Percentiles rank a stretch among this genome's conserved stretches.
phyloP scores from a whole-genome alignment of 2,113 vertebrate species.

The Paralichthys olivaceus region DNA sequence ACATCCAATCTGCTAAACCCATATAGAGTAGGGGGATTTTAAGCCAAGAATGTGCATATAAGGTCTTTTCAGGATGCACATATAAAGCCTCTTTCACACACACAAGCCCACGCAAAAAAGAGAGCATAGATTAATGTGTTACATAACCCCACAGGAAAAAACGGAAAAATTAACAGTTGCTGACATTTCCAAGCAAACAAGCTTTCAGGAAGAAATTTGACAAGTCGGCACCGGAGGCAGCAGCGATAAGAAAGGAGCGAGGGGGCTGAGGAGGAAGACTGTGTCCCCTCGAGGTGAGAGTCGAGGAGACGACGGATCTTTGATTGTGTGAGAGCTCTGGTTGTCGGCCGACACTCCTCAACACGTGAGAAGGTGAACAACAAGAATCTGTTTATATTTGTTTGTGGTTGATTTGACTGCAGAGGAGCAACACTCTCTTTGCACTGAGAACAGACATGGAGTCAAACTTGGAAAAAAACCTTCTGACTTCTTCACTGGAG shows the following conservation, averaged over 20 bases:
- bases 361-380: background rate
- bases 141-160: slow-evolving; percentile 57
- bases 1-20: slow-evolving; percentile 50
- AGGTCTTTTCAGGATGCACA: slow-evolving; percentile 63
- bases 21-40: slow-evolving; percentile 31
- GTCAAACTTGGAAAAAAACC: background rate
- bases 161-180: slow-evolving; percentile 49
- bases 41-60: slow-evolving; percentile 44
- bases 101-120: slow-evolving; percentile 57
- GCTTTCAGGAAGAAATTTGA: slow-evolving; percentile 63
- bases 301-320: slow-evolving; percentile 49
- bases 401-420: background rate
- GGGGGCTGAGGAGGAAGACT: slow-evolving; percentile 47
- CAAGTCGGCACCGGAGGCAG: slow-evolving; percentile 56
- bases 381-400: background rate
- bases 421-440: background rate
- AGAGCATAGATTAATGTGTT: slow-evolving; percentile 68
- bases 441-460: background rate
- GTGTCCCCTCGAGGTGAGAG: slow-evolving; percentile 65
- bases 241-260: slow-evolving; percentile 62
- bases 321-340: slow-evolving; percentile 42
- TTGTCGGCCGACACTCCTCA: slow-evolving; percentile 21
- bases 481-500: background rate
- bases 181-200: slow-evolving; percentile 74
- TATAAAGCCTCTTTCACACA: slow-evolving; percentile 62